These are phyloP conservation scores for Calameuta idolon DNA, from an alignment of 2,888 invertebrate genomes.

Conservation along the genomic window DNA sequence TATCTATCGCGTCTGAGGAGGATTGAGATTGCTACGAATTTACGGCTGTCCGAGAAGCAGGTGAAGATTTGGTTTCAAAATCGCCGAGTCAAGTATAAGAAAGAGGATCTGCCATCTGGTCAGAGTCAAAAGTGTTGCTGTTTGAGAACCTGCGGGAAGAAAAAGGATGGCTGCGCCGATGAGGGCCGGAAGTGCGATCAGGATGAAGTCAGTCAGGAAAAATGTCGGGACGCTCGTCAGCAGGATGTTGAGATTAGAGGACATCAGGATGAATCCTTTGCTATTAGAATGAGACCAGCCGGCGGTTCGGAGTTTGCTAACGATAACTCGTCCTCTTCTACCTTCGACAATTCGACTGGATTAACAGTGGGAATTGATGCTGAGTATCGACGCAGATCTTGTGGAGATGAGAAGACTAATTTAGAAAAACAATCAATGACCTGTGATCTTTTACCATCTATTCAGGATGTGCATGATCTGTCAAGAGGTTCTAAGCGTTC, in stretches of 20 bases:
- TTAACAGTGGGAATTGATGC: neutral
- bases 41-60: slow-evolving; percentile 92
- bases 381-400: neutral
- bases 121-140: slow-evolving; percentile 69
- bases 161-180: slow-evolving; percentile 50
- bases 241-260: neutral
- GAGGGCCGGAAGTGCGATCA: slow-evolving; percentile 37
- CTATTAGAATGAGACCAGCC: neutral
- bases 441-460: neutral
- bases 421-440: neutral
- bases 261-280: neutral
- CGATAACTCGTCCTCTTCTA: neutral
- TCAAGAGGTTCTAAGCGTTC: slow-evolving; percentile 48
- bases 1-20: slow-evolving; percentile 89
- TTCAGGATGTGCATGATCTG: slow-evolving; percentile 37
- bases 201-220: slow-evolving; percentile 27
- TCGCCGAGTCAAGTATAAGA: slow-evolving; percentile 92
- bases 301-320: neutral
- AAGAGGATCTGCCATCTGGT: slow-evolving; percentile 78
- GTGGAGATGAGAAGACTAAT: neutral
- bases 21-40: slow-evolving; percentile 92
- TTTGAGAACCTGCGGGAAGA: slow-evolving; percentile 67
- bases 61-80: slow-evolving; percentile 98
- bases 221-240: neutral
- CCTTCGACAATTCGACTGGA: neutral